Base-by-base conservation (phyloP, 2,797 vertebrate species). In the Melanotaenia parkinsoni region DNA sequence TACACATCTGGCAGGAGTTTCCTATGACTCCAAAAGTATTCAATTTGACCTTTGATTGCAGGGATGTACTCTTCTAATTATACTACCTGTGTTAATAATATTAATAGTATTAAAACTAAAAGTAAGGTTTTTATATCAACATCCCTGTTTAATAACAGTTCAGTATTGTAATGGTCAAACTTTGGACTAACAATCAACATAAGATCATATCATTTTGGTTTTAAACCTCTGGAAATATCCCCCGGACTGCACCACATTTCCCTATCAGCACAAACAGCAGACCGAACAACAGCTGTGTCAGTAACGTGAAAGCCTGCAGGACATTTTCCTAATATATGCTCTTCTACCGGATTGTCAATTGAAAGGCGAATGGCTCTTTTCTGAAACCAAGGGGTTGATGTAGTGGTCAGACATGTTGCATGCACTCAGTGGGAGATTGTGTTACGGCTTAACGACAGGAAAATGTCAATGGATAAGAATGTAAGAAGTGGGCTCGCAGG, bases 381-480 rank as follows among this genome's bases (percentile, higher is more conserved):
- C 38, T 81, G 6, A 78, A 87, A 76, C 62, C 66, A 1, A 69
- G 90, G 45, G 73, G 16, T 81, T 81, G 86, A 86, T 86, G 90
- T 58, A 77, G 90, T 72, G 91, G 90, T 92, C 90, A 87, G 89
- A 90, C 89, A 81, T 85, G 90, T 79, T 90, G 91, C 91, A 89
- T 84, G 89, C 91, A 89, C 93, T 94, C 93, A 81, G 86, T 86
- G 85, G 89, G 86, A 91, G 91, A 92, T 94, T 90, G 84, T 91
- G 89, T 95, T 94, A 92, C 93, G 67, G 90, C 91, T 93, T 93
- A 94, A 94, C 88, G 92, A 94, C 92, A 91, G 94, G 94, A 94
- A 94, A 93, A 95, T 94, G 93, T 95, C 94, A 94, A 94, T 93
- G 92, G 91, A 93, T 92, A 94, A 94, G 92, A 94, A 94, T 95